A percentile compares a stretch with the other conserved stretches of the same genome.
phyloP scores from a whole-genome alignment of 1,140 invertebrate genomes.

The Leptinotarsa texana region DNA sequence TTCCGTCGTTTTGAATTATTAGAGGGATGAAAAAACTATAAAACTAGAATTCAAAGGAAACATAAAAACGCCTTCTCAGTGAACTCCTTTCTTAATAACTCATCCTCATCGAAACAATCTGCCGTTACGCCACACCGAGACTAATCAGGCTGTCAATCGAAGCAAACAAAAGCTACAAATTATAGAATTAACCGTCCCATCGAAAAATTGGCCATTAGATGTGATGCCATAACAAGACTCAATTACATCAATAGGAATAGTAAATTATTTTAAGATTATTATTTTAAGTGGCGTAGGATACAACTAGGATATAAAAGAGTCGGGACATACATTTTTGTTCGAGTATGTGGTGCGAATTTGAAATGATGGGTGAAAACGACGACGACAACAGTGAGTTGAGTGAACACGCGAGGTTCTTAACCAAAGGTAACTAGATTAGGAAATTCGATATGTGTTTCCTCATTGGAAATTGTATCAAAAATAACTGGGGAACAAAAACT shows the following conservation, averaged over 20 bases:
- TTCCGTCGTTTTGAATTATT: no score
- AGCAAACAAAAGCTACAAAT: slow-evolving; percentile 23
- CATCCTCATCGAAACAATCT: no score
- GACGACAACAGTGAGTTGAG: slow-evolving; percentile 69
- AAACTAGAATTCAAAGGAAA: no score
- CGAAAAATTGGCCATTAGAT: slow-evolving; percentile 12
- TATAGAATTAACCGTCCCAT: slow-evolving; percentile 21
- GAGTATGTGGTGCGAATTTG: slow-evolving; percentile 42
- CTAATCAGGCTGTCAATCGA: slow-evolving; percentile 22
- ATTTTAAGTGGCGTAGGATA: slow-evolving; percentile 18
- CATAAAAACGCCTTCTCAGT: no score
- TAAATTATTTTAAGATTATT: slow-evolving; percentile 18
- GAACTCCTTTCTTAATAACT: no score
- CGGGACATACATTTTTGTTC: slow-evolving; percentile 24
- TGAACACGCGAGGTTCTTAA: slow-evolving; percentile 67
- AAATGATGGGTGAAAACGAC: slow-evolving; percentile 58
- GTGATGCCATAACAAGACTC: slow-evolving; percentile 10
- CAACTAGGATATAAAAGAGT: slow-evolving; percentile 33
- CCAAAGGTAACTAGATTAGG: slow-evolving; percentile 58
- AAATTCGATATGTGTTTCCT: no score
- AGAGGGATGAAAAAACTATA: no score
- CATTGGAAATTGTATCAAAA: no score
- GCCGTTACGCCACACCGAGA: neutral
- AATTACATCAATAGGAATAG: slow-evolving; percentile 22
- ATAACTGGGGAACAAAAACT: no score